Conservation (phyloP, 2,797 vertebrate species). For the Sarcoramphus papa region DNA sequence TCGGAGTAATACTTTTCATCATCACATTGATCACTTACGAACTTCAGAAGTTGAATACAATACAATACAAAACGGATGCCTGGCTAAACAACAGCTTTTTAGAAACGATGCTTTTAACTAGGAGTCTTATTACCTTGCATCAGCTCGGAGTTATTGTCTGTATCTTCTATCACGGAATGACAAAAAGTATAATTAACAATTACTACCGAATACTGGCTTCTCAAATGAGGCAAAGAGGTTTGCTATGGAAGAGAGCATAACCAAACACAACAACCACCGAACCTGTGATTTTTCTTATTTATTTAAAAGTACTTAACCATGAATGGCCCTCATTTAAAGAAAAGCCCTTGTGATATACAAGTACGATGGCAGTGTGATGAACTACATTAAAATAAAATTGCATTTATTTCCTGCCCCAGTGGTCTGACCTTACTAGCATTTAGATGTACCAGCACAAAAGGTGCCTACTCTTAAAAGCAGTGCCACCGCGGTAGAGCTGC, state of each 20-base stretch:
- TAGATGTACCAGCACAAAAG: conserved; percentile 33
- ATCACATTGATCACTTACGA: not conserved
- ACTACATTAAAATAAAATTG: conserved; percentile 47
- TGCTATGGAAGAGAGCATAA: conserved; percentile 27
- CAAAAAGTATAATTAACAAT: conserved; percentile 26
- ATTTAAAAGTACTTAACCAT: conserved; percentile 48
- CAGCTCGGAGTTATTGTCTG: not conserved
- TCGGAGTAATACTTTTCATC: not conserved
- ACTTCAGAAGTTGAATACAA: not conserved
- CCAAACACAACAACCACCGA: not conserved
- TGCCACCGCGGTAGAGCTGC: not conserved
- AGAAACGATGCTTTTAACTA: not conserved
- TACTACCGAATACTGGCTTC: not conserved
- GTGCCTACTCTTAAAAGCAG: not conserved
- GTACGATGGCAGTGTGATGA: not conserved
- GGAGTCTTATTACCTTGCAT: not conserved
- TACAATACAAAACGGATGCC: not conserved
- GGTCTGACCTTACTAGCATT: conserved; percentile 30
- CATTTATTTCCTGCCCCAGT: conserved; percentile 56
- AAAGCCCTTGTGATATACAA: not conserved
- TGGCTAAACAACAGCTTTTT: not conserved
- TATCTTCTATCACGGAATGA: not conserved
- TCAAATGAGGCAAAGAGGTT: conserved; percentile 37
- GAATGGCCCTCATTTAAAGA: not conserved
- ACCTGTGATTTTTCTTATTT: not conserved